Conservation (phyloP, 2,888 invertebrate species). For the Monochamus alternatus region DNA sequence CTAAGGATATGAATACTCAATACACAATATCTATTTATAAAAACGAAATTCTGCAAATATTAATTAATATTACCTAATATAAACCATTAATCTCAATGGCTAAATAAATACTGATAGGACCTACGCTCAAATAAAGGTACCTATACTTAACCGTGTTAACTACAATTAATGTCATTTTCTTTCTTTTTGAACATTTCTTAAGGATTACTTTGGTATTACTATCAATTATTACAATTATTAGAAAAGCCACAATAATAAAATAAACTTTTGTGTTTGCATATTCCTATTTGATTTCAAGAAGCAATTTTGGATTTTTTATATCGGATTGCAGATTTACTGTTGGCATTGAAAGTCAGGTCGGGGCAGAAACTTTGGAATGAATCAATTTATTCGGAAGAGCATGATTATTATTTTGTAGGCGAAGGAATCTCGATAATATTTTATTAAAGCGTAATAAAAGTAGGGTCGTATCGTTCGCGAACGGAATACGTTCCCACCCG, state of each 20-base stretch:
- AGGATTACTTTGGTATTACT: too few relatives aligned
- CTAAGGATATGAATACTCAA: background rate
- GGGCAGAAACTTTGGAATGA: conserved; percentile 32
- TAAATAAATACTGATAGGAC: background rate
- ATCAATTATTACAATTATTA: too few relatives aligned
- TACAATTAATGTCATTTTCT: too few relatives aligned
- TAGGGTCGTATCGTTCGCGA: conserved; percentile 48
- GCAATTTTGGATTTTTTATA: background rate
- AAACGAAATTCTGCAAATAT: too few relatives aligned
- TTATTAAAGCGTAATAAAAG: conserved; percentile 59
- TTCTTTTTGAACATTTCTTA: too few relatives aligned
- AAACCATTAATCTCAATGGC: background rate
- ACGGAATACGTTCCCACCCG: conserved; percentile 47
- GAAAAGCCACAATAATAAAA: too few relatives aligned
- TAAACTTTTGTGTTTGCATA: too few relatives aligned
- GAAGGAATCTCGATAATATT: conserved; percentile 53
- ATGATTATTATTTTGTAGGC: conserved; percentile 48
- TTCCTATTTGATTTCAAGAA: too few relatives aligned
- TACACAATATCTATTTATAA: too few relatives aligned
- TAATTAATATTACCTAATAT: too few relatives aligned
- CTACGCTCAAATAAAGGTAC: too few relatives aligned
- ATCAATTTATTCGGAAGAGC: conserved; percentile 28
- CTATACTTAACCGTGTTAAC: too few relatives aligned
- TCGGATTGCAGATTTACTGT: conserved; percentile 1
- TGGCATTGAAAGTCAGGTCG: conserved; percentile 4